These are phyloP conservation scores for Phalanger gymnotis DNA, from an alignment of 2,797 vertebrate species.

Conservation along the genomic window DNA sequence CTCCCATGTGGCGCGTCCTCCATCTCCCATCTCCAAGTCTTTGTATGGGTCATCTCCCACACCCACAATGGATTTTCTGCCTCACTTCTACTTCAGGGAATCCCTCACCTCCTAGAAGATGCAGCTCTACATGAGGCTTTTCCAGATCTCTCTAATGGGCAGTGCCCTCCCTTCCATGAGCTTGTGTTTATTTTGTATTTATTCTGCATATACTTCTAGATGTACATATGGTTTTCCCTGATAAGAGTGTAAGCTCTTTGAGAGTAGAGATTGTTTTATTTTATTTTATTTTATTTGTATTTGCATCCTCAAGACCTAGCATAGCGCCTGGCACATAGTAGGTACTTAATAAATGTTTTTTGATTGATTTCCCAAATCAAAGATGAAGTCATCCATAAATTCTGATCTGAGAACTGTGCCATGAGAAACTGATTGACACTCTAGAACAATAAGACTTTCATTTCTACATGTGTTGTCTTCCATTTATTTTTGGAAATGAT, in stretches of 20 bases:
- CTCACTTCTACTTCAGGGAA: not conserved
- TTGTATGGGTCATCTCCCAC: not conserved
- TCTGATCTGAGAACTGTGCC: not conserved
- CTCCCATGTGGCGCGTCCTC: not conserved
- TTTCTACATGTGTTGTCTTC: not conserved
- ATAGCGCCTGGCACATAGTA: not conserved
- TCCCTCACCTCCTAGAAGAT: not conserved
- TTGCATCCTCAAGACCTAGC: not conserved
- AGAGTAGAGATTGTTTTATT: not conserved
- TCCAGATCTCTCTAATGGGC: not conserved
- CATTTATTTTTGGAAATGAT: not conserved
- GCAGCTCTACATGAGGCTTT: not conserved
- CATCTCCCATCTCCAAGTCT: not conserved
- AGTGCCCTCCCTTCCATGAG: not conserved
- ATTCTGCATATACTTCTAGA: not conserved
- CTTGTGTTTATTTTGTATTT: not conserved
- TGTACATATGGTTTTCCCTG: not conserved
- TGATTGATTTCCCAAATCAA: not conserved
- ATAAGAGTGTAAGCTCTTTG: not conserved
- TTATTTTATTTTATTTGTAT: not conserved
- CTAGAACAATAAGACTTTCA: not conserved
- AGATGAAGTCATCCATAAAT: constrained; percentile 29
- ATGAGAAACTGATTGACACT: not conserved
- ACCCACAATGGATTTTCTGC: not conserved
- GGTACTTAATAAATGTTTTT: not conserved